These are phyloP conservation scores for Saccostrea echinata DNA, from an alignment of 1,140 invertebrate genomes.

Conservation along the genomic window DNA sequence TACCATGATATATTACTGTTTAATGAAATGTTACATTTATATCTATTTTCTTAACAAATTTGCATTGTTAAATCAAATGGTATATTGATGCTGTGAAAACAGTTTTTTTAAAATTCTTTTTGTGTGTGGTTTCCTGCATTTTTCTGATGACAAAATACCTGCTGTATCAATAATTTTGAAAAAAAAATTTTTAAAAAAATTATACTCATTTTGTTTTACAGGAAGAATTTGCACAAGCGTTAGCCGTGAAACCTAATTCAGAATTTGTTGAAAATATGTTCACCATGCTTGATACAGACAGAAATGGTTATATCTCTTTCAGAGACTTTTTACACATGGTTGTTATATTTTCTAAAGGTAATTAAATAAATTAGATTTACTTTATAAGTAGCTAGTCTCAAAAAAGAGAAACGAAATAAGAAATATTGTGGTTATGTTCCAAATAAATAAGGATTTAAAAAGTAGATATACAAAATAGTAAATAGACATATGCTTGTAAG, in stretches of 20 bases:
- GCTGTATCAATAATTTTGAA: no score
- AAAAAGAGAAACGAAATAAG: no score
- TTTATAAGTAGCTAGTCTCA: not conserved
- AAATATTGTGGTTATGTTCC: no score
- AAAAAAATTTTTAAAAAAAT: not conserved
- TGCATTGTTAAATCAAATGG: no score
- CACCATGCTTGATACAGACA: slow-evolving; percentile 97
- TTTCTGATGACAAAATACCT: no score
- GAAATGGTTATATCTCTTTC: slow-evolving; percentile 97
- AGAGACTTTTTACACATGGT: slow-evolving; percentile 99
- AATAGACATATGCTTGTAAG: no score
- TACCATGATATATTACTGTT: not conserved
- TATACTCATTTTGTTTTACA: slow-evolving; percentile 77
- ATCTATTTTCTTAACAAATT: not conserved
- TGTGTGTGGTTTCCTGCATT: no score
- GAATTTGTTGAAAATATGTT: slow-evolving; percentile 99
- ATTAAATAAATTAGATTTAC: not conserved
- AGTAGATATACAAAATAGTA: no score
- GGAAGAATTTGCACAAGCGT: slow-evolving; percentile 96
- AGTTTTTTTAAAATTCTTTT: no score
- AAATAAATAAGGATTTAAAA: no score
- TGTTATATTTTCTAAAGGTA: slow-evolving; percentile 86
- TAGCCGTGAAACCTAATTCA: slow-evolving; percentile 97
- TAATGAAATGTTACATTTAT: not conserved
- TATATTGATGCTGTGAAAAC: no score